phyloP scores from a whole-genome alignment of 1,140 invertebrate genomes.

The Lerema accius region DNA sequence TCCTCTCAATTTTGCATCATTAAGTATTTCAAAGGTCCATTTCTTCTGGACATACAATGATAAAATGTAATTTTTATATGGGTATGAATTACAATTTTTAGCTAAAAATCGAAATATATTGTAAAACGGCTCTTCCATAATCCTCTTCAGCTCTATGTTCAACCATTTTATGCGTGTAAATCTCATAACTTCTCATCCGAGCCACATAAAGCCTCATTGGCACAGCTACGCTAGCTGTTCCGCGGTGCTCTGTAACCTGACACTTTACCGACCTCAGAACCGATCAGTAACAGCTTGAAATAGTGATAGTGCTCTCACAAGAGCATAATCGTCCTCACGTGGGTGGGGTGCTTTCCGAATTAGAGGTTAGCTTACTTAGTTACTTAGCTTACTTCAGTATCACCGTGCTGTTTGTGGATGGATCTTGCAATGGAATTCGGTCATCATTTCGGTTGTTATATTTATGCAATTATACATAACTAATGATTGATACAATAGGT shows the following conservation, averaged over 20 bases:
- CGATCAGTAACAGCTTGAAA: constrained; percentile 58
- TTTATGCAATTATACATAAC: no score
- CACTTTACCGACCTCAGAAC: constrained; percentile 57
- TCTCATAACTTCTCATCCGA: constrained; percentile 61
- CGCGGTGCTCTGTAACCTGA: constrained; percentile 59
- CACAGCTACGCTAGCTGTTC: constrained; percentile 46
- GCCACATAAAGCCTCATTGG: constrained; percentile 64
- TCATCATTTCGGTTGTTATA: no score
- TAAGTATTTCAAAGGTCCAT: no score
- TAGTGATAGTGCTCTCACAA: constrained; percentile 41
- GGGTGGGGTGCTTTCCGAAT: constrained; percentile 41
- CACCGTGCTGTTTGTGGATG: not conserved
- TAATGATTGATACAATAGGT: no score
- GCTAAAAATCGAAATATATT: no score
- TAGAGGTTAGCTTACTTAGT: no score
- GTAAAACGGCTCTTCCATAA: no score
- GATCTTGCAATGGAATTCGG: not conserved
- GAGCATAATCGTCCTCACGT: constrained; percentile 42
- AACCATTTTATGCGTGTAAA: constrained; percentile 54
- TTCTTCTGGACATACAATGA: no score
- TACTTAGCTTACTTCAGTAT: no score
- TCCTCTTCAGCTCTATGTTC: constrained; percentile 36
- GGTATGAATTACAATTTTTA: no score
- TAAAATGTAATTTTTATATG: no score
- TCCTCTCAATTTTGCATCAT: no score